Percentiles rank a stretch among this genome's conserved stretches.
These are phyloP conservation scores for Hyperopisus bebe DNA, from an alignment of 2,113 vertebrate genomes.

Conservation along the genomic window DNA sequence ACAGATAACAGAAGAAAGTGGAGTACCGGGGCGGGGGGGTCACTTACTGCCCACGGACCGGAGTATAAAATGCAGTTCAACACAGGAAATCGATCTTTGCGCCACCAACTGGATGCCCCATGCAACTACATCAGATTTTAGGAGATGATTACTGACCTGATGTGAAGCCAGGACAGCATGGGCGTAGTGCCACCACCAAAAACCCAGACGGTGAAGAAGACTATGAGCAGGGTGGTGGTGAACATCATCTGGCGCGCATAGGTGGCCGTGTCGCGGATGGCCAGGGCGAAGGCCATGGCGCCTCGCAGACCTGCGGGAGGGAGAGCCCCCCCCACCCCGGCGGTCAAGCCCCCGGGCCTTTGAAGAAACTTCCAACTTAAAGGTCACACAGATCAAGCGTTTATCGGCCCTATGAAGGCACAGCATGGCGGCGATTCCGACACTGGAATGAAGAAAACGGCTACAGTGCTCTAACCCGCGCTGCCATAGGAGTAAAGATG, in stretches of 20 bases:
- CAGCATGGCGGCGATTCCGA: too few relatives aligned
- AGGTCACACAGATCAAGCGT: background rate
- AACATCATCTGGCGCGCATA: slow-evolving; percentile 97
- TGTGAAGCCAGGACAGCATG: slow-evolving; percentile 94
- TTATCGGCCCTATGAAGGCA: background rate
- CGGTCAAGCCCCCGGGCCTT: background rate
- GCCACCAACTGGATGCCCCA: slow-evolving; percentile 37
- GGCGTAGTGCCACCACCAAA: slow-evolving; percentile 92
- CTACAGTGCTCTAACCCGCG: background rate
- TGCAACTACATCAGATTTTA: background rate
- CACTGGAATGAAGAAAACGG: background rate
- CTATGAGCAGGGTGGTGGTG: slow-evolving; percentile 91
- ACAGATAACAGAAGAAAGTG: background rate
- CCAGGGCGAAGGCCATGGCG: slow-evolving; percentile 92
- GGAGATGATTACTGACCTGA: slow-evolving; percentile 66
- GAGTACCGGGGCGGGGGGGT: background rate
- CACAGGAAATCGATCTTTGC: slow-evolving; percentile 32
- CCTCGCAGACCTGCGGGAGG: slow-evolving; percentile 75
- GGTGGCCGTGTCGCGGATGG: slow-evolving; percentile 90
- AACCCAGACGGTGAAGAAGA: slow-evolving; percentile 98
- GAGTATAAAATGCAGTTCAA: background rate
- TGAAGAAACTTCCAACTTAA: background rate
- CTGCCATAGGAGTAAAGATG: background rate
- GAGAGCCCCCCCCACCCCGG: slow-evolving; percentile 29
- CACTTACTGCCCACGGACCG: background rate